Evolutionary conservation across 2,797 vertebrate genomes (phyloP), one percentile per base, ranked within the genome.

Genomic region (Euphonia xanthogaster): DNA sequence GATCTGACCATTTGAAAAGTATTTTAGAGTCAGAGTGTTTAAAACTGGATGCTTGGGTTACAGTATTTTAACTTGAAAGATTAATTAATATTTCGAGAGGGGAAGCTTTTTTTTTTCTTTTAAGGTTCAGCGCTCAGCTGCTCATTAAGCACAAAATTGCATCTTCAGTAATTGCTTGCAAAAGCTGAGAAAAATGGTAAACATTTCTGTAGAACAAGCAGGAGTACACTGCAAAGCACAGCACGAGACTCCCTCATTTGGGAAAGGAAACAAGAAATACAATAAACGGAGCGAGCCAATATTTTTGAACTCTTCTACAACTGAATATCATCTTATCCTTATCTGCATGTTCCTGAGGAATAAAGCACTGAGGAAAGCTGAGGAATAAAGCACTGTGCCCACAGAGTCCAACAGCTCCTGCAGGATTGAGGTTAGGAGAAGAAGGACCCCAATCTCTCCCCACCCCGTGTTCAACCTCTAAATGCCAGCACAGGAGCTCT

Each of bases 131-230:
- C 1, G 45, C 86, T 89, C 57, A 82, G 60, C 57, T 93, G 50
- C 67, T 96, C 88, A 92, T 93, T 95, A 93, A 75, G 78, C 75
- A 82, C 81, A 94, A 94, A 95, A 96, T 82, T 91, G 53, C 80
- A 88, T 92, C 88, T 79, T 89, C 25, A 19, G 63, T 91, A 95
- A 94, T 94, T 92, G 50, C 84, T 82, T 87, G 81, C 85, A 95
- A 94, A 96, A 92, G 77, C 86, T 85, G 60, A 88, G 72, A 47
- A 73, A 95, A 92, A 76, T 7, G 7, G 88, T 78, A 82, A 96
- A 88, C 18, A 60, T 82, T 61, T 80, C 60, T 77, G 57, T 79
- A 82, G 53, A 51, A 93, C 44, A 82, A 93, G 95, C 44, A 84
- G 70, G 54, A 76, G 13, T 8, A 63, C 20, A 22, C 24, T 50